Percentiles rank a stretch among this genome's conserved stretches.
Conservation (phyloP, 2,888 invertebrate genomes). For the Nebria brevicollis region DNA sequence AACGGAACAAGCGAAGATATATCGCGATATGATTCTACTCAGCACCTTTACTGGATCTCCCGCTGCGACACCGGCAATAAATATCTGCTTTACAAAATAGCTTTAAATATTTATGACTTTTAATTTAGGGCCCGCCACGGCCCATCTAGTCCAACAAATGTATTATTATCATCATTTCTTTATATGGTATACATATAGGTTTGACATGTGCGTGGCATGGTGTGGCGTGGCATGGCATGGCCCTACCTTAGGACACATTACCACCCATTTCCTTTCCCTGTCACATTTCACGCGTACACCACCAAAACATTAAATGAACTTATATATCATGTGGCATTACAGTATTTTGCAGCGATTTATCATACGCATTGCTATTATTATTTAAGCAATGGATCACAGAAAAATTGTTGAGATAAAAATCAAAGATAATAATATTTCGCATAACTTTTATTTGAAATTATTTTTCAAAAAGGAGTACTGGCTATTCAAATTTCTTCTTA, state of each 20-base stretch:
- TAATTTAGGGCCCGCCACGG: conserved; percentile 28
- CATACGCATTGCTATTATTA: no score
- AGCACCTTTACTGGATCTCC: conserved; percentile 34
- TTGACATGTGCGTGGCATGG: no score
- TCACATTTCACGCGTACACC: neutral
- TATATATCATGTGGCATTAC: no score
- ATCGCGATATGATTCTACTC: conserved; percentile 35
- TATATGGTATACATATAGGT: no score
- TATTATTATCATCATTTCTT: neutral
- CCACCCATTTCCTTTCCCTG: conserved; percentile 9
- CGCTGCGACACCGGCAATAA: conserved; percentile 40
- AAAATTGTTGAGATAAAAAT: no score
- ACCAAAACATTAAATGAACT: no score
- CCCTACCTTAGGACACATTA: neutral
- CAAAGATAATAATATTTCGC: no score
- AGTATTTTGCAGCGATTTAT: no score
- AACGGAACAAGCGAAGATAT: conserved; percentile 22
- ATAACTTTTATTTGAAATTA: no score
- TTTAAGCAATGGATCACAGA: no score
- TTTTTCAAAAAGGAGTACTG: no score
- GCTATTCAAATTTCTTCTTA: no score
- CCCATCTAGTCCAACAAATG: conserved; percentile 23
- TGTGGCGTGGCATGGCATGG: neutral
- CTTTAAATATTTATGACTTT: conserved; percentile 45
- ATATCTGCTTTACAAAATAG: conserved; percentile 41